These are phyloP conservation scores for Ornithorhynchus anatinus DNA, from an alignment of 2,113 vertebrate species.

Conservation along the genomic window DNA sequence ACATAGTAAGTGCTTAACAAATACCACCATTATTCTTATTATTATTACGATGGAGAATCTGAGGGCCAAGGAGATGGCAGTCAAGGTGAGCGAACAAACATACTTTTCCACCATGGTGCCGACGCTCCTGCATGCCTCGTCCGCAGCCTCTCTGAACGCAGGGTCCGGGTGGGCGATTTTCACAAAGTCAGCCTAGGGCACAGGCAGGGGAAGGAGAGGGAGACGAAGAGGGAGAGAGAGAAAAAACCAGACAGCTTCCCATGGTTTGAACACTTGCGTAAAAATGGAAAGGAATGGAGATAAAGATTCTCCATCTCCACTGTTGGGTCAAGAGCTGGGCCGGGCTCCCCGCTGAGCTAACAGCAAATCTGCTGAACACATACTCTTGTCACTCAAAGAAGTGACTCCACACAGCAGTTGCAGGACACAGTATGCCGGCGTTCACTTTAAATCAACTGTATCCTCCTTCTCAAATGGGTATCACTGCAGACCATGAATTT, in stretches of 20 bases:
- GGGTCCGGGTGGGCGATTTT: slow-evolving; percentile 92
- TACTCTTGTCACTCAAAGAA: background rate
- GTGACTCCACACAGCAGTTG: background rate
- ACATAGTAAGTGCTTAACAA: too few relatives aligned
- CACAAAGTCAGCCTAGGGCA: slow-evolving; percentile 94
- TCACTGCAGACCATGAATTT: too few relatives aligned
- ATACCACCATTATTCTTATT: too few relatives aligned
- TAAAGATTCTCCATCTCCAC: too few relatives aligned
- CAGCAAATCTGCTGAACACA: background rate
- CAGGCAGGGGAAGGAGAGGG: background rate
- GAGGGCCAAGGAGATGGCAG: background rate
- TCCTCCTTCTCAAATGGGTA: too few relatives aligned
- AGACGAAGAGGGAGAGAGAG: background rate
- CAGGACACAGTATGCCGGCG: too few relatives aligned
- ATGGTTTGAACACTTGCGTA: background rate
- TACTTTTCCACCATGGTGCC: slow-evolving; percentile 95
- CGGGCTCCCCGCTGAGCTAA: background rate
- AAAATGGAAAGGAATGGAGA: too few relatives aligned
- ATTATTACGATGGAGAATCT: too few relatives aligned
- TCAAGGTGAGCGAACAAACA: slow-evolving; percentile 9
- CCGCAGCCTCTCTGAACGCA: slow-evolving; percentile 88
- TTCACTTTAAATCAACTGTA: too few relatives aligned
- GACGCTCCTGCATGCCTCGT: slow-evolving; percentile 88
- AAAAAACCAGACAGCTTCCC: background rate
- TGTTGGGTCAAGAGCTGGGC: too few relatives aligned